Base-by-base conservation (phyloP, 2,888 invertebrate genomes). In the Drosophila cognata region DNA sequence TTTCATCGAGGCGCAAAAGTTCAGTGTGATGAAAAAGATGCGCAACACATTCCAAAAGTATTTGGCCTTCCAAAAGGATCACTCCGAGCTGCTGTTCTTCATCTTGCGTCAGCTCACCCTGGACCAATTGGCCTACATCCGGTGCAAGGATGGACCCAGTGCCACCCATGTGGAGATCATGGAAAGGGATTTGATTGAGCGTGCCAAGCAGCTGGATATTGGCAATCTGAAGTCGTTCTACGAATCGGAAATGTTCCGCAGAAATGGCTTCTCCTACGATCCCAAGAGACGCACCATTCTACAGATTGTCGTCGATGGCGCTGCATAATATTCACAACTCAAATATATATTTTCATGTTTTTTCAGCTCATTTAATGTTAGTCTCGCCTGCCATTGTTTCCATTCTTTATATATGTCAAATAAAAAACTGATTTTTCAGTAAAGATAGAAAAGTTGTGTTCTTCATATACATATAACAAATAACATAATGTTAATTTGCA, bases 1-100 rank as follows among this genome's bases (percentile, higher is more conserved):
- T 92, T 99, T 99, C 94, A 98, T 99, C 63, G 97, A 98, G 84
- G 99, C 99, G 0, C 99, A 99, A 94, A 99, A 99, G 93, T 99
- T 98, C 94, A 98, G 98, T 90, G 97, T 99, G 35, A 99, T 98
- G 98, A 96, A 98, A 84, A 95, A 96, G 56, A 99, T 99, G 98
- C 95, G 96, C 94, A 96, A 78, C 63, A 97, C 97, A 84, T 99
- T 99, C 95, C 96, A 97, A 88, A 96, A 97, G 81, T 99, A 98
- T 94, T 94, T 99, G 55, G 94, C 97, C 0, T 99, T 96, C 95
- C 98, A 98, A 92, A 97, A 98, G 90, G 99, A 99, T 93, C 98
- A 99, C 94, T 97, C 98, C 88, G 99, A 99, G 92, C 94, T 99
- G 31, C 94, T 99, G 0, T 97, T 99, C 94, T 99, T 98, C 93